Evolutionary conservation across 2,797 vertebrate genomes (phyloP).

Genomic region (Typhlichthys subterraneus): DNA sequence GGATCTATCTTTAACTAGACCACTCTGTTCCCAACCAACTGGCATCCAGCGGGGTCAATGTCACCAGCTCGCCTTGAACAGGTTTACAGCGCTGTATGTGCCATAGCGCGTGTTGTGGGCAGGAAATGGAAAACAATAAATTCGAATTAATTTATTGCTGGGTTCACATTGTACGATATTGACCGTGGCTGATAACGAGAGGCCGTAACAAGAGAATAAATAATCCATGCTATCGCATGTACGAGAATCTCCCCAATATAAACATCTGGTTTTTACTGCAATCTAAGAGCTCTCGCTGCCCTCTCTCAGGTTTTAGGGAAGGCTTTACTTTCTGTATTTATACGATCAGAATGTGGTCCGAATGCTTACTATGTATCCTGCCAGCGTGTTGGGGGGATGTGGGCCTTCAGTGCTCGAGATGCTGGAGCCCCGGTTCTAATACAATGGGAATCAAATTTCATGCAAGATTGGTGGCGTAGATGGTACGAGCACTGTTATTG

Average conservation of each 20-base stretch:
- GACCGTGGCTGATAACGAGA: too few relatives aligned
- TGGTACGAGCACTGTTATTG: too few relatives aligned
- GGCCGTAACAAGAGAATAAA: background rate
- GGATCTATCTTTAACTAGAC: conserved; percentile 51
- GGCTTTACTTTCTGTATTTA: too few relatives aligned
- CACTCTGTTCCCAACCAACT: conserved; percentile 63
- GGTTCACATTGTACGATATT: background rate
- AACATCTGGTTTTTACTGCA: too few relatives aligned
- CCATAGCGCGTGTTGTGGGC: conserved; percentile 31
- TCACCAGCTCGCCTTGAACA: conserved; percentile 61
- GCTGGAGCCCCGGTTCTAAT: background rate
- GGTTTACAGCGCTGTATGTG: background rate
- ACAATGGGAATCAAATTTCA: conserved; percentile 8
- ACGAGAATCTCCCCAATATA: too few relatives aligned
- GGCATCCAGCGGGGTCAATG: conserved; percentile 14
- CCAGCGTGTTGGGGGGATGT: too few relatives aligned
- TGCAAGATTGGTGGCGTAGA: conserved; percentile 6
- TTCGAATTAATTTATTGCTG: background rate
- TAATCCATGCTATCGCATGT: background rate
- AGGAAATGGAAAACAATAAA: conserved; percentile 28
- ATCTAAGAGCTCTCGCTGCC: too few relatives aligned
- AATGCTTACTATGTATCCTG: too few relatives aligned
- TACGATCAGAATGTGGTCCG: too few relatives aligned
- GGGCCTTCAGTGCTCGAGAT: background rate
- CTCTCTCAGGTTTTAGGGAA: too few relatives aligned